Base-by-base conservation (phyloP, 1,140 invertebrate species). In the Megalopta genalis region DNA sequence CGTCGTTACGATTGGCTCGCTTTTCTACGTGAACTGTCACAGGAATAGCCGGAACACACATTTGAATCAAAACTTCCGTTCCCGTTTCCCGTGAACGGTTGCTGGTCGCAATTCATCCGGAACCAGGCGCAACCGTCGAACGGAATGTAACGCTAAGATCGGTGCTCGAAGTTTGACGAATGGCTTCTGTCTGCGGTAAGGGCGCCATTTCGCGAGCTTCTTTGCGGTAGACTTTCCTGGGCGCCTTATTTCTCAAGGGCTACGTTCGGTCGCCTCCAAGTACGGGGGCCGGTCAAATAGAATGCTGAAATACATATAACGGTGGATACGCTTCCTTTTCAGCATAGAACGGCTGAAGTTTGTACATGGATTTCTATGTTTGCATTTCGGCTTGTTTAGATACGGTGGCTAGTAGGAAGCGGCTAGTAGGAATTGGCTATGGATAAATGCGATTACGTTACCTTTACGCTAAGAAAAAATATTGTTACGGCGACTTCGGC, bases 101-200 rank as follows among this genome's bases (percentile, higher is more conserved):
- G 64, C 64, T 65, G 64, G 64, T 74, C 32, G 42, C 42, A 60
- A 37, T 32, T 37, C 42, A 25, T 37, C 46, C 71, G 39, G 39
- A 42, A 46, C 42, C 42, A 3, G 21, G 21, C 49, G 42, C 12
- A 52, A 37, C 27, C 9, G 42, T 65, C 42, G 60, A n/a, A 52
- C 42, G 49, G 8, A 52, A 21, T 6, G 62, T 25, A 27, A 74
- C 60, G n/a, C 25, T 5, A 60, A 37, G n/a, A 49, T 25, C 60
- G 71, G 23, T 39, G 18, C 16, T 52, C 7, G 27, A 37, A 65
- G 46, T 74, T 74, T 65, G 42, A 74, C 63, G 42, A 54, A 65
- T 6, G 60, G 27, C 18, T 27, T 16, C 27, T 49, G 18, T 71
- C 54, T n/a, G 6, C 23, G 21, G 5, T 37, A 18, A 27, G 42